Percentiles rank a stretch among this genome's conserved stretches.
Evolutionary conservation across 2,888 invertebrate genomes (phyloP).

Genomic region (Spodoptera picta): DNA sequence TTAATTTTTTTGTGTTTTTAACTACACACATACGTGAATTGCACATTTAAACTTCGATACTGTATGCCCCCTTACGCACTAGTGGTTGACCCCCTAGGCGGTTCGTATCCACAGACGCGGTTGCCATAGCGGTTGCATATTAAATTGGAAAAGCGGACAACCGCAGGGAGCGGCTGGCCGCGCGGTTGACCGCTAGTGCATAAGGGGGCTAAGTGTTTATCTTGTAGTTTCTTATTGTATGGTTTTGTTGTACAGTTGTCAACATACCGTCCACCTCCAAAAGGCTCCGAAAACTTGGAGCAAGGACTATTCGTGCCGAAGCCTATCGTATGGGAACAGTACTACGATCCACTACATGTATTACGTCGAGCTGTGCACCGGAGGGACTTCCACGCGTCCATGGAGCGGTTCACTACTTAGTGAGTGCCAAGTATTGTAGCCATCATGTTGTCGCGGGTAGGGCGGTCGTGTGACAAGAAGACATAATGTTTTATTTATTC

Average conservation of each 20-base stretch:
- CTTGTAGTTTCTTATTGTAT: background rate
- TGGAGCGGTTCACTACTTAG: conserved; percentile 97
- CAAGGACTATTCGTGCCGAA: conserved; percentile 97
- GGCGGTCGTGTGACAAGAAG: background rate
- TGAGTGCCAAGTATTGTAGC: conserved; percentile 81
- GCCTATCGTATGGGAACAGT: conserved; percentile 95
- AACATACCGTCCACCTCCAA: conserved; percentile 94
- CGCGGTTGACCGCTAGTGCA: too few relatives aligned
- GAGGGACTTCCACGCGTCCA: conserved; percentile 97
- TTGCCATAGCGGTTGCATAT: too few relatives aligned
- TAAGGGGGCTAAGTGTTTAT: too few relatives aligned
- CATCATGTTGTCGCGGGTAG: background rate
- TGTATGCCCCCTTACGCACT: too few relatives aligned
- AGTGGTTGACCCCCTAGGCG: too few relatives aligned
- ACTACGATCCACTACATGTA: conserved; percentile 98
- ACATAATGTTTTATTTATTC: too few relatives aligned
- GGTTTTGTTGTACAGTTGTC: conserved; percentile 88
- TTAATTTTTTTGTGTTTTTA: too few relatives aligned
- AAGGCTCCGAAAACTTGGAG: conserved; percentile 93
- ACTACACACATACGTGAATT: too few relatives aligned
- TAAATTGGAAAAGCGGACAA: too few relatives aligned
- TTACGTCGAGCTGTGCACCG: conserved; percentile 96
- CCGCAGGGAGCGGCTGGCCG: too few relatives aligned
- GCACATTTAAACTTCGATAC: too few relatives aligned
- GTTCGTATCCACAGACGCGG: too few relatives aligned